Conservation (phyloP, 2,888 invertebrate genomes). For the Erebia epiphron region DNA sequence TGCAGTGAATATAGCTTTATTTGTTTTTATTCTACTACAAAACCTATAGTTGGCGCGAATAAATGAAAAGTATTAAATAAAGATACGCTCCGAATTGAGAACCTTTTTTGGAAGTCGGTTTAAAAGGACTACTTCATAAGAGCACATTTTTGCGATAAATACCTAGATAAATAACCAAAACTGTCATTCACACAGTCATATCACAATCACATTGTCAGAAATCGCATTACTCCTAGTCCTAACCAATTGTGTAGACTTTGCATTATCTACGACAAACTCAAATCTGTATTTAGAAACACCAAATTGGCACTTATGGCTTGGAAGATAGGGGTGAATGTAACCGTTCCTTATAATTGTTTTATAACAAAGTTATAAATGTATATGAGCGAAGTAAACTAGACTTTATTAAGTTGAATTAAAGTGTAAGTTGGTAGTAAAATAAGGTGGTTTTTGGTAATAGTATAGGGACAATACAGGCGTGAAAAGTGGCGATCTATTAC, state of each 20-base stretch:
- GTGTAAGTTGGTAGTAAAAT: neutral
- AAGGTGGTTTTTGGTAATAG: slow-evolving; percentile 2
- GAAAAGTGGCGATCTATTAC: slow-evolving; percentile 75
- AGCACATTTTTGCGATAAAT: slow-evolving; percentile 19
- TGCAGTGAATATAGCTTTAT: no score
- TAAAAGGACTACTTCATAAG: neutral
- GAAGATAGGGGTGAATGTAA: neutral
- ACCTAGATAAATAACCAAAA: slow-evolving; percentile 24
- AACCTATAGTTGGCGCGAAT: no score
- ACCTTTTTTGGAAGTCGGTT: no score
- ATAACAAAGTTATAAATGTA: neutral
- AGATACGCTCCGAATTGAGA: no score
- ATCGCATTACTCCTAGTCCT: slow-evolving; percentile 21
- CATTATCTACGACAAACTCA: slow-evolving; percentile 14
- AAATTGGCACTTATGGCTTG: neutral
- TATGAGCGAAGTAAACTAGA: neutral
- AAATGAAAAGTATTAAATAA: no score
- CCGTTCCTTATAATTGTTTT: neutral
- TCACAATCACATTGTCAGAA: slow-evolving; percentile 19
- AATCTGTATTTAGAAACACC: neutral
- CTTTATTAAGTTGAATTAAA: slow-evolving; percentile 1
- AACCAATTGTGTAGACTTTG: slow-evolving; percentile 25
- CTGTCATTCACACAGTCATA: slow-evolving; percentile 28
- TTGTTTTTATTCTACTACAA: no score
- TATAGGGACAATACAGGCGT: slow-evolving; percentile 42